Conservation (phyloP, 2,888 invertebrate species). For the Synergus umbraculus region DNA sequence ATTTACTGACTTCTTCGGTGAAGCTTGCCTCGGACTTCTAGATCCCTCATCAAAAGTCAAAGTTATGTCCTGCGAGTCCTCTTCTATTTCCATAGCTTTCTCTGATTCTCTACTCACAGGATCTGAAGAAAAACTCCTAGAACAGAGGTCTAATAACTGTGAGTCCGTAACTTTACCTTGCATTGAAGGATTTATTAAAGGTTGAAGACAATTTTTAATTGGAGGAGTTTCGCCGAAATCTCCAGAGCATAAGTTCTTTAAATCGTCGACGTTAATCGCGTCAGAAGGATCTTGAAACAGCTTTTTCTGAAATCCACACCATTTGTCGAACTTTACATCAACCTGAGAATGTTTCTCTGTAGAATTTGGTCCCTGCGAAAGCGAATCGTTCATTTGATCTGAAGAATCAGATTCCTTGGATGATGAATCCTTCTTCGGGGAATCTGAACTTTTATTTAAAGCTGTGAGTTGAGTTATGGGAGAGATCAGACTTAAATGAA, state of each 20-base stretch:
- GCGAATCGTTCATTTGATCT: slow-evolving; percentile 9
- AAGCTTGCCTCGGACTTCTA: slow-evolving; percentile 68
- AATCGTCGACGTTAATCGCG: slow-evolving; percentile 77
- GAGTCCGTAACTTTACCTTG: slow-evolving; percentile 59
- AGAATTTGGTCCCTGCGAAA: background rate
- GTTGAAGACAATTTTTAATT: slow-evolving; percentile 34
- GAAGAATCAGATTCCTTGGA: slow-evolving; percentile 43
- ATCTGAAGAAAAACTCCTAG: slow-evolving; percentile 79
- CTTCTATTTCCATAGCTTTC: slow-evolving; percentile 75
- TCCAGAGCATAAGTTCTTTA: slow-evolving; percentile 76
- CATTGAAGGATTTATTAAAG: slow-evolving; percentile 42
- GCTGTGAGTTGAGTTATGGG: slow-evolving; percentile 75
- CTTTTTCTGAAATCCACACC: slow-evolving; percentile 72
- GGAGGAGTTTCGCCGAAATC: slow-evolving; percentile 37
- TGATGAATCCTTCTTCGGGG: slow-evolving; percentile 29
- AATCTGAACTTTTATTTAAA: background rate
- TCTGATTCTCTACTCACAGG: slow-evolving; percentile 63
- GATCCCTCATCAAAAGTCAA: slow-evolving; percentile 65
- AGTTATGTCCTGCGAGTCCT: slow-evolving; percentile 64
- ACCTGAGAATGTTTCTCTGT: background rate
- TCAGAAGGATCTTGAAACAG: slow-evolving; percentile 73
- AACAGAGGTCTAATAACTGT: slow-evolving; percentile 77
- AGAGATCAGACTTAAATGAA: slow-evolving; percentile 71
- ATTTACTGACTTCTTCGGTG: slow-evolving; percentile 69
- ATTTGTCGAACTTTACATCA: slow-evolving; percentile 51